Percentiles rank a stretch among this genome's conserved stretches.
Evolutionary conservation across 2,113 vertebrate species (phyloP).

Genomic region (Gopherus flavomarginatus): DNA sequence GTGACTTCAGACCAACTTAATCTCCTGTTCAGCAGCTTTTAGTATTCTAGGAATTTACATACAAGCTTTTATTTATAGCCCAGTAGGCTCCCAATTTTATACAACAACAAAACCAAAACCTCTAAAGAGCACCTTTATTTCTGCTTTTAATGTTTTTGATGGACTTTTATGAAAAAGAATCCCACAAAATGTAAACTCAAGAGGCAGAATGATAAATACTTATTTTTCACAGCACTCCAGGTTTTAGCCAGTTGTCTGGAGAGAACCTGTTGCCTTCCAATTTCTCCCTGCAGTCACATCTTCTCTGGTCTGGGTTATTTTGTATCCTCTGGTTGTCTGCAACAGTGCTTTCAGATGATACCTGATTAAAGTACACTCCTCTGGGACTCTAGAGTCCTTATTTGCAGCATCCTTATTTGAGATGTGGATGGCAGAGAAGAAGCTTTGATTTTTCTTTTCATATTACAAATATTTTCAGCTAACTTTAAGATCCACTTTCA

Average conservation of each 20-base stretch:
- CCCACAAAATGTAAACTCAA: slow-evolving; percentile 42
- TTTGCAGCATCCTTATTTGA: slow-evolving; percentile 37
- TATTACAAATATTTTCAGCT: slow-evolving; percentile 64
- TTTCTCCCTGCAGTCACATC: background rate
- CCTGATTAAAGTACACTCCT: slow-evolving; percentile 45
- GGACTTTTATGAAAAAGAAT: slow-evolving; percentile 27
- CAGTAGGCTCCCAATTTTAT: slow-evolving; percentile 43
- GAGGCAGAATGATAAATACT: slow-evolving; percentile 41
- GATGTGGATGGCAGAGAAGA: slow-evolving; percentile 25
- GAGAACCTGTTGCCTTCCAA: slow-evolving; percentile 38
- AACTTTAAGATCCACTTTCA: slow-evolving; percentile 59
- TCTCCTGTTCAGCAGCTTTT: slow-evolving; percentile 60
- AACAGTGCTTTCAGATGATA: slow-evolving; percentile 39
- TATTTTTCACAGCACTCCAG: slow-evolving; percentile 4
- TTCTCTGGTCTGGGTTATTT: slow-evolving; percentile 1
- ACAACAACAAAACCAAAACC: slow-evolving; percentile 51
- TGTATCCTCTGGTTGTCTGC: slow-evolving; percentile 28
- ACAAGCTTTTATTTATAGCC: slow-evolving; percentile 66
- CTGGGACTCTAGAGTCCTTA: slow-evolving; percentile 17
- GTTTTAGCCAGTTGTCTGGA: slow-evolving; percentile 19
- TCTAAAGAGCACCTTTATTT: slow-evolving; percentile 37
- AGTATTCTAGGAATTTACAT: slow-evolving; percentile 63
- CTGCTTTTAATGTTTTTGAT: slow-evolving; percentile 42
- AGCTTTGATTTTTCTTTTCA: slow-evolving; percentile 51
- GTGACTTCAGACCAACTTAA: slow-evolving; percentile 67